These are phyloP conservation scores for Pomatorhinus ruficollis DNA, from an alignment of 2,113 vertebrate genomes.

Conservation along the genomic window DNA sequence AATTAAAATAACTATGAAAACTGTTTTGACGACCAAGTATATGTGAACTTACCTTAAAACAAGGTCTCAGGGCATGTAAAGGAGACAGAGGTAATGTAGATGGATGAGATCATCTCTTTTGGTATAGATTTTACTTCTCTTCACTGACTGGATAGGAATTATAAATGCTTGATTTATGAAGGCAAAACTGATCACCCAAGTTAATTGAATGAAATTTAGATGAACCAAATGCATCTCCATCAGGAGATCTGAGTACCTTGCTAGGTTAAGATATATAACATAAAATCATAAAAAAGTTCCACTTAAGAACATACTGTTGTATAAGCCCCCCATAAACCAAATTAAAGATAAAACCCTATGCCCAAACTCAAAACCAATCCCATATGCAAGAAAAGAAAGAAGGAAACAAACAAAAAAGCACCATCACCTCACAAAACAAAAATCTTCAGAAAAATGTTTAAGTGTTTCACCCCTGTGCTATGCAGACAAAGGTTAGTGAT, in stretches of 20 bases:
- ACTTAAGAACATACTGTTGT: neutral
- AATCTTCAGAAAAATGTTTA: neutral
- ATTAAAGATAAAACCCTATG: neutral
- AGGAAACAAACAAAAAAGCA: rapidly evolving
- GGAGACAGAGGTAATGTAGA: neutral
- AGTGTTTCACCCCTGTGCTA: neutral
- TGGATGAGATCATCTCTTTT: neutral
- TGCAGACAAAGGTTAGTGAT: neutral
- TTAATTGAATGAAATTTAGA: neutral
- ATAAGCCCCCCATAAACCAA: rapidly evolving
- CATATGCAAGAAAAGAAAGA: neutral
- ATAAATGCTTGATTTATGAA: neutral
- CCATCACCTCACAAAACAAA: neutral
- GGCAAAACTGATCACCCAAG: neutral
- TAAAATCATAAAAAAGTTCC: neutral
- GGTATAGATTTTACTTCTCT: neutral
- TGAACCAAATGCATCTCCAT: neutral
- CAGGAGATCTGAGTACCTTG: neutral
- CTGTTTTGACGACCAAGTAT: neutral
- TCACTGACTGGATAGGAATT: neutral
- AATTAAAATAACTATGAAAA: neutral
- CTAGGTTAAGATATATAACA: neutral
- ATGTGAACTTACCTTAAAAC: neutral
- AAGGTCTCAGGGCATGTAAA: neutral
- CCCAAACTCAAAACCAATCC: neutral